phyloP scores from a whole-genome alignment of 2,797 vertebrate species.

The Acropternis orthonyx region DNA sequence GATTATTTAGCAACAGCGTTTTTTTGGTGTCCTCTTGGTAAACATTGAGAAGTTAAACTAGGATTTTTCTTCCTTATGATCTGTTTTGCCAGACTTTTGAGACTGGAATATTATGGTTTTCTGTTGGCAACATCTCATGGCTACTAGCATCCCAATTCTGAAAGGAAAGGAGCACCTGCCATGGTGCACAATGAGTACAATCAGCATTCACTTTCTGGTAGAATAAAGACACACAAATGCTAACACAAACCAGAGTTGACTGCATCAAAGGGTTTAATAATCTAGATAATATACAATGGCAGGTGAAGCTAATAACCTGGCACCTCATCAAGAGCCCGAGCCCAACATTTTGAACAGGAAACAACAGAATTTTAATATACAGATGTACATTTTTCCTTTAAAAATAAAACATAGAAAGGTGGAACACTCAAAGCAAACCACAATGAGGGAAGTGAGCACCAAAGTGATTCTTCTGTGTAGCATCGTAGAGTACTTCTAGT shows the following conservation, averaged over 20 bases:
- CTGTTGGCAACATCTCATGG: background rate
- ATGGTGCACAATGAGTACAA: background rate
- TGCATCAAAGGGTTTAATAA: slow-evolving; percentile 56
- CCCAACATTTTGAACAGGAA: slow-evolving; percentile 14
- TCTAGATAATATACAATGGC: slow-evolving; percentile 41
- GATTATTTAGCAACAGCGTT: slow-evolving; percentile 70
- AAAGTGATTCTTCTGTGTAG: background rate
- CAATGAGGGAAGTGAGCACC: background rate
- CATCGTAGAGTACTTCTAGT: background rate
- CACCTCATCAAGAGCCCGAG: slow-evolving; percentile 11
- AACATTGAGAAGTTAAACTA: slow-evolving; percentile 7
- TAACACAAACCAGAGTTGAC: slow-evolving; percentile 47
- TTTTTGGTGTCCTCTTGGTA: slow-evolving; percentile 1
- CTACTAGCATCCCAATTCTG: background rate
- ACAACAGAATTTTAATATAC: slow-evolving; percentile 32
- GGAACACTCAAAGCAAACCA: background rate
- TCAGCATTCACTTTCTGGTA: background rate
- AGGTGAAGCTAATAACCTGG: slow-evolving; percentile 49
- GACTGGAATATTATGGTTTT: background rate
- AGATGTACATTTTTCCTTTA: background rate
- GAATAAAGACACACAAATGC: slow-evolving; percentile 27
- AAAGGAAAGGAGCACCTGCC: background rate
- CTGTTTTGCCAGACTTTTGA: background rate
- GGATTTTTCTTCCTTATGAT: background rate
- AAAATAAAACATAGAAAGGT: background rate